These are phyloP conservation scores for Gadopsis bispinosus DNA, from an alignment of 2,797 vertebrate species.

Conservation along the genomic window DNA sequence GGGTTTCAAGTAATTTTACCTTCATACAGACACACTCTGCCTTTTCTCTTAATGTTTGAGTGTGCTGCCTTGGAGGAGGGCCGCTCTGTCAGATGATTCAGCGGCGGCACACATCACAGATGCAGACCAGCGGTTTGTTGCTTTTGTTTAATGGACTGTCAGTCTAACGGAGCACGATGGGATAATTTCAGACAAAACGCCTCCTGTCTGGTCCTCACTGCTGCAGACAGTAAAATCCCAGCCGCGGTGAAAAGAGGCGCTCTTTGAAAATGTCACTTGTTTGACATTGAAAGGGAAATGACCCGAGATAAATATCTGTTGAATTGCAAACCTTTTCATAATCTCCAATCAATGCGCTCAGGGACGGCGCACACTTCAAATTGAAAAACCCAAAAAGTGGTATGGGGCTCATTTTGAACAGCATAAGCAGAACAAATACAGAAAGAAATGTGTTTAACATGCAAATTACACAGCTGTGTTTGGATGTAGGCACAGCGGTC, in stretches of 20 bases:
- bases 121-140: constrained; percentile 6
- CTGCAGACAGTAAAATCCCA: constrained; percentile 21
- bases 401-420: background rate
- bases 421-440: constrained; percentile 14
- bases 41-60: background rate
- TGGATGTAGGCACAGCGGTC: background rate
- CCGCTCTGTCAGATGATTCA: background rate
- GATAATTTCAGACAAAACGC: constrained; percentile 35
- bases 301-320: constrained; percentile 52
- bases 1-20: no score
- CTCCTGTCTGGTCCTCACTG: constrained; percentile 6
- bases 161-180: constrained; percentile 30
- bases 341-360: constrained; percentile 9
- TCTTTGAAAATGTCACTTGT: constrained; percentile 25
- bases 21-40: no score
- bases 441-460: constrained; percentile 30
- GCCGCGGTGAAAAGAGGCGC: background rate
- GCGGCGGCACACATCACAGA: background rate
- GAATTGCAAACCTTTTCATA: constrained; percentile 27
- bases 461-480: constrained; percentile 22
- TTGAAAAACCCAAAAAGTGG: constrained; percentile 5
- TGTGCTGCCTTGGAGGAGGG: background rate
- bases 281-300: constrained; percentile 38
- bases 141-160: constrained; percentile 38
- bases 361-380: background rate